A percentile compares a stretch with the other conserved stretches of the same genome.
phyloP scores from a whole-genome alignment of 2,113 vertebrate species.

The Gobius niger region DNA sequence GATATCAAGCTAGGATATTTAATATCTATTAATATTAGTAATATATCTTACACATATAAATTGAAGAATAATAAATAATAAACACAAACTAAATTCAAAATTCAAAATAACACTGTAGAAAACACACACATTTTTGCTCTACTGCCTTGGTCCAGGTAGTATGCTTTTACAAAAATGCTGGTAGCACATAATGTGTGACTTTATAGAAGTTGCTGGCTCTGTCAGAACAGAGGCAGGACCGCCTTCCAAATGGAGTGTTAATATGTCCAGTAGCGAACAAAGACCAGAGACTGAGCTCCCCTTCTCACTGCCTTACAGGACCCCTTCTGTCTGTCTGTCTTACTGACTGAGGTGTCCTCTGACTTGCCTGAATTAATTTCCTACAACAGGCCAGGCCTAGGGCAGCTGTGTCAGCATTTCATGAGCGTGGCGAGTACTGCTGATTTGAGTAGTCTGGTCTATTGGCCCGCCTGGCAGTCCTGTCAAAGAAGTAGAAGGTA shows the following conservation, averaged over 20 bases:
- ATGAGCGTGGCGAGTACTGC: slow-evolving; percentile 53
- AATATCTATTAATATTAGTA: no score
- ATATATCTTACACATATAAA: no score
- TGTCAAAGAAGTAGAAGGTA: slow-evolving; percentile 56
- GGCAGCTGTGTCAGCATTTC: slow-evolving; percentile 77
- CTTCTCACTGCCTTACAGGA: slow-evolving; percentile 49
- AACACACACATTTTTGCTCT: no score
- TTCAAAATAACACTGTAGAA: no score
- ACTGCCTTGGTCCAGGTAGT: not conserved
- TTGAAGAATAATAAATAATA: no score
- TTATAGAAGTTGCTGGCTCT: slow-evolving; percentile 54
- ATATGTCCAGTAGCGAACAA: slow-evolving; percentile 74
- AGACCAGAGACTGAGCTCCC: slow-evolving; percentile 52
- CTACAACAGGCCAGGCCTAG: slow-evolving; percentile 70
- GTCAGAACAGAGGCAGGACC: slow-evolving; percentile 61
- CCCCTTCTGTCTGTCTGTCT: slow-evolving; percentile 66
- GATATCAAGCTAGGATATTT: no score
- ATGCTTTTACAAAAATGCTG: not conserved
- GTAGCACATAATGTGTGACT: not conserved
- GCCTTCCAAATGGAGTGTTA: slow-evolving; percentile 70
- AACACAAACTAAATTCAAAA: no score
- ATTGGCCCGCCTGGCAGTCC: slow-evolving; percentile 52
- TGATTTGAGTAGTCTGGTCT: slow-evolving; percentile 62
- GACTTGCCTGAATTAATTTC: slow-evolving; percentile 75
- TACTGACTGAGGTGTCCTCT: slow-evolving; percentile 70